Evolutionary conservation across 2,113 vertebrate species (phyloP).

Genomic region (Tenebrosternarchus preto): DNA sequence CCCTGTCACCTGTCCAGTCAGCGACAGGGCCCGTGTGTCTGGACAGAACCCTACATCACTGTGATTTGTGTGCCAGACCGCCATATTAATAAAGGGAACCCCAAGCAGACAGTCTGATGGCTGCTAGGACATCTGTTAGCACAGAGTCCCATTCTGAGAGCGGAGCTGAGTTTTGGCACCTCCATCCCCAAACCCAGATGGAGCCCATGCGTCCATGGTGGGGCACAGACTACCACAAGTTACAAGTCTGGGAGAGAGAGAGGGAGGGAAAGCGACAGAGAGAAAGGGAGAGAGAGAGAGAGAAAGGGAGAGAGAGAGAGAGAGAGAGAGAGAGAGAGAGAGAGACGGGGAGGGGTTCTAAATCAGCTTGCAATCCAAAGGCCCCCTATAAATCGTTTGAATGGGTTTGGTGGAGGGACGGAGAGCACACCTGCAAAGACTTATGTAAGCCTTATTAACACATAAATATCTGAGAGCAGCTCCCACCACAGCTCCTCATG

Average conservation of each 20-base stretch:
- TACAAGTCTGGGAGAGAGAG: conserved; percentile 12
- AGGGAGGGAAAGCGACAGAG: not conserved
- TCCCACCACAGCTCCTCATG: conserved; percentile 68
- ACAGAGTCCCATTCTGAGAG: conserved; percentile 36
- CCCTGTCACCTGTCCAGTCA: conserved; percentile 65
- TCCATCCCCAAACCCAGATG: conserved; percentile 45
- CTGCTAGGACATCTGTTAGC: conserved; percentile 50
- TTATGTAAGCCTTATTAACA: conserved; percentile 86
- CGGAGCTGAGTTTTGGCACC: conserved; percentile 39
- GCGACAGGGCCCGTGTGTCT: conserved; percentile 53
- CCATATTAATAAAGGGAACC: conserved; percentile 71
- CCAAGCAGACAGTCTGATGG: conserved; percentile 58
- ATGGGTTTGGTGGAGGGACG: conserved; percentile 75
- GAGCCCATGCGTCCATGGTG: conserved; percentile 42
- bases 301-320: not conserved
- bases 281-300: conserved; percentile 5
- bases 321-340: conserved; percentile 54
- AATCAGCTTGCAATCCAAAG: conserved; percentile 81
- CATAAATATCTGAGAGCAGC: conserved; percentile 80
- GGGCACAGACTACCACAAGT: conserved; percentile 41
- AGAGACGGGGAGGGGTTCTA: conserved; percentile 72
- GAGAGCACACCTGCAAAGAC: conserved; percentile 84
- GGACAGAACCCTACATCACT: conserved; percentile 71
- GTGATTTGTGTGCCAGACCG: conserved; percentile 76
- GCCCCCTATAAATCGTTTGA: conserved; percentile 79